A percentile compares a stretch with the other conserved stretches of the same genome.
Conservation (phyloP, 2,797 vertebrate species). For the Sebastes iracundus region DNA sequence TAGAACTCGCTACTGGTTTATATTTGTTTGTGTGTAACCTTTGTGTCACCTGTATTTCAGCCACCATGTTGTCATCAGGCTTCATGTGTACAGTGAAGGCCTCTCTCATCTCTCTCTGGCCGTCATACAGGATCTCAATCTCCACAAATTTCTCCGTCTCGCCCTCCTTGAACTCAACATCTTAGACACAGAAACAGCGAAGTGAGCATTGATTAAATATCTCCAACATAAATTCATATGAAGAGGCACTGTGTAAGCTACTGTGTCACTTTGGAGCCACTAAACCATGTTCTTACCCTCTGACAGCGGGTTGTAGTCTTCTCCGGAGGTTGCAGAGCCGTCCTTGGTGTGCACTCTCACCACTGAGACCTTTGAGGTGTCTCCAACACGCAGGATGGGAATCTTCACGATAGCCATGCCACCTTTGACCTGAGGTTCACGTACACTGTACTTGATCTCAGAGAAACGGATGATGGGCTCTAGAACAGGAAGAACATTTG, state of each 20-base stretch:
- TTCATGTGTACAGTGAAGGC: slow-evolving; percentile 89
- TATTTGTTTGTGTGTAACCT: slow-evolving; percentile 31
- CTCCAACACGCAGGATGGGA: slow-evolving; percentile 83
- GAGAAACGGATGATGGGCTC: slow-evolving; percentile 89
- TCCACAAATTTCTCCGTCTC: slow-evolving; percentile 87
- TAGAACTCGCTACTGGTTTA: slow-evolving; percentile 22
- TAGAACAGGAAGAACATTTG: slow-evolving; percentile 45
- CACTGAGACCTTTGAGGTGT: slow-evolving; percentile 88
- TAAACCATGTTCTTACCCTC: slow-evolving; percentile 77
- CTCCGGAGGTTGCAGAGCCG: slow-evolving; percentile 89
- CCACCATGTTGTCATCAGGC: slow-evolving; percentile 91
- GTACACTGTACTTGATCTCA: slow-evolving; percentile 88
- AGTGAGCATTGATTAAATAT: not conserved
- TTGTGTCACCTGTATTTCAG: slow-evolving; percentile 87
- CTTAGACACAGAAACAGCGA: slow-evolving; percentile 59
- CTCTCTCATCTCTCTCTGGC: slow-evolving; percentile 90
- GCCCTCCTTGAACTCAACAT: slow-evolving; percentile 89
- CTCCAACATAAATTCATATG: not conserved
- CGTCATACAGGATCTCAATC: slow-evolving; percentile 87
- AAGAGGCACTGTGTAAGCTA: not conserved
- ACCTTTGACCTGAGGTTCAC: slow-evolving; percentile 85
- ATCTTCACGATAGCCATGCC: slow-evolving; percentile 82
- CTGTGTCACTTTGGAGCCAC: not conserved
- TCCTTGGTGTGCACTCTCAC: slow-evolving; percentile 91
- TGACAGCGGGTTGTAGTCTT: slow-evolving; percentile 90